A percentile compares a stretch with the other conserved stretches of the same genome.
Conservation (phyloP, 2,888 invertebrate species). For the Venusia cambrica region DNA sequence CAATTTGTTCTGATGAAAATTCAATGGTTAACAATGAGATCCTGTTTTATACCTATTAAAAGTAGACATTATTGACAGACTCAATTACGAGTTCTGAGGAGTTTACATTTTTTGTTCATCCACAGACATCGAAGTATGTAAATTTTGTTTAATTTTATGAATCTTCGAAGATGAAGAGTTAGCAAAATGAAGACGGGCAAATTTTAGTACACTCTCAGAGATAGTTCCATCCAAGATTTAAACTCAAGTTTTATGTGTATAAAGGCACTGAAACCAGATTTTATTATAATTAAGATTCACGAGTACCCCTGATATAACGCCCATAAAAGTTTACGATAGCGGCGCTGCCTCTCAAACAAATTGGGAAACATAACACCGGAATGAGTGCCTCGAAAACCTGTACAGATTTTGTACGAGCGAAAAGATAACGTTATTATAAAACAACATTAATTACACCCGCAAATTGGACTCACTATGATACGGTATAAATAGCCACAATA, state of each 20-base stretch:
- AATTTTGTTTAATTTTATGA: slow-evolving; percentile 25
- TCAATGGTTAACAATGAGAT: slow-evolving; percentile 58
- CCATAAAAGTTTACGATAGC: slow-evolving; percentile 36
- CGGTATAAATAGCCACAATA: slow-evolving; percentile 51
- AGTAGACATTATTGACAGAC: slow-evolving; percentile 18
- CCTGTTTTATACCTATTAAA: slow-evolving; percentile 15
- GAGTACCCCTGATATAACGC: slow-evolving; percentile 35
- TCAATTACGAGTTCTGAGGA: slow-evolving; percentile 9
- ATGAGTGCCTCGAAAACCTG: slow-evolving; percentile 30
- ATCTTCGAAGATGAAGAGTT: slow-evolving; percentile 21
- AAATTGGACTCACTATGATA: slow-evolving; percentile 27
- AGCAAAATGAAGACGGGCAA: slow-evolving; percentile 21
- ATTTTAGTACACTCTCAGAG: slow-evolving; percentile 30
- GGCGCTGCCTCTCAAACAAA: slow-evolving; percentile 32
- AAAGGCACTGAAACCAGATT: slow-evolving; percentile 36
- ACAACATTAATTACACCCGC: slow-evolving; percentile 23
- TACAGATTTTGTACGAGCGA: slow-evolving; percentile 27
- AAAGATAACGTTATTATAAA: slow-evolving; percentile 22
- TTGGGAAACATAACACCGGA: slow-evolving; percentile 35
- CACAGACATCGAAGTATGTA: slow-evolving; percentile 14
- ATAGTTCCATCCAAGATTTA: slow-evolving; percentile 33
- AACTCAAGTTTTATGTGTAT: slow-evolving; percentile 34
- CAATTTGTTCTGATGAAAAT: slow-evolving; percentile 70
- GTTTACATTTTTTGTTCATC: slow-evolving; percentile 2
- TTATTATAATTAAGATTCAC: slow-evolving; percentile 39